phyloP scores from a whole-genome alignment of 2,113 vertebrate genomes.

The Gopherus flavomarginatus region DNA sequence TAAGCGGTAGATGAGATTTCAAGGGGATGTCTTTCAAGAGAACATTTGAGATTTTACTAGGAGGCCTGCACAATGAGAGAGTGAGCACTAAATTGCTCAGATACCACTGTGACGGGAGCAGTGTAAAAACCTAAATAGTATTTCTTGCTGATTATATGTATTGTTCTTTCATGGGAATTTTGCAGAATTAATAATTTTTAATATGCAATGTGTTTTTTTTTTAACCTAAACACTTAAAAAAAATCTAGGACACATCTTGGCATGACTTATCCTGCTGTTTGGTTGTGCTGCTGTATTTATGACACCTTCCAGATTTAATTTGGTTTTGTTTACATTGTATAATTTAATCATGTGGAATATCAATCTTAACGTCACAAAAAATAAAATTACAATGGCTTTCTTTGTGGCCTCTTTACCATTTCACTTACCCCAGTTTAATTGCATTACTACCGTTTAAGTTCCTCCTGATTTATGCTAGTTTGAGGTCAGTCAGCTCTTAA shows the following conservation, averaged over 20 bases:
- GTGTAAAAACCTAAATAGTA: neutral
- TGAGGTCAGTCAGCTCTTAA: constrained; percentile 46
- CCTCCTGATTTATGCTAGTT: constrained; percentile 42
- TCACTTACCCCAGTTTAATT: neutral
- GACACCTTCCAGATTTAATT: neutral
- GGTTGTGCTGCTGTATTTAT: neutral
- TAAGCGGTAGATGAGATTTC: neutral
- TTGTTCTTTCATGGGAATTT: neutral
- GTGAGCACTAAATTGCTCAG: neutral
- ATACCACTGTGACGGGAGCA: neutral
- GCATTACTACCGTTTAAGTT: constrained; percentile 24
- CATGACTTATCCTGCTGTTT: neutral
- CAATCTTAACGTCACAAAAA: neutral
- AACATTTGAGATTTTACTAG: neutral
- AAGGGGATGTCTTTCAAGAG: neutral
- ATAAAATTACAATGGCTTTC: constrained; percentile 8
- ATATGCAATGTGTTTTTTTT: neutral
- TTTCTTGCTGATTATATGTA: neutral
- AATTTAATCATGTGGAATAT: neutral
- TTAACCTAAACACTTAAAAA: neutral
- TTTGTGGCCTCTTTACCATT: constrained; percentile 20
- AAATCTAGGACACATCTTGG: neutral
- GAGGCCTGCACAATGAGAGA: neutral
- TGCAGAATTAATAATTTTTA: neutral
- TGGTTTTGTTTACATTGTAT: neutral